A percentile compares a stretch with the other conserved stretches of the same genome.
These are phyloP conservation scores for Caenorhabditis sinica DNA, from an alignment of 2,888 invertebrate species.

Conservation along the genomic window DNA sequence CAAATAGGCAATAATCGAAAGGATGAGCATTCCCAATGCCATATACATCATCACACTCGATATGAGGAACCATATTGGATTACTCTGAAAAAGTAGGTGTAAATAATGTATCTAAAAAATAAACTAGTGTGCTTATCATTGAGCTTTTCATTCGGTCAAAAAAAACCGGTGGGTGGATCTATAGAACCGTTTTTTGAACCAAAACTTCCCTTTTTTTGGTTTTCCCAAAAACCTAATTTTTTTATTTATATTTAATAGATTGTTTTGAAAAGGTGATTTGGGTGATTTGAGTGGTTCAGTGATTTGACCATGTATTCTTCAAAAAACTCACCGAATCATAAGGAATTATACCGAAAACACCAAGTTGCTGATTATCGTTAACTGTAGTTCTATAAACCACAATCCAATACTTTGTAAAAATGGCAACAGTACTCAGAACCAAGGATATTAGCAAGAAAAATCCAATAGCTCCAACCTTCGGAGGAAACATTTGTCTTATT, in stretches of 20 bases:
- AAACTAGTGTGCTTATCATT: too few relatives aligned
- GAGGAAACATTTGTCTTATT: slow-evolving; percentile 36
- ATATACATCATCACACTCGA: slow-evolving; percentile 36
- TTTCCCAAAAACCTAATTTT: too few relatives aligned
- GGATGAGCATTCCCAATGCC: slow-evolving; percentile 33
- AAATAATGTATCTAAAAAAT: too few relatives aligned
- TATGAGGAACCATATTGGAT: slow-evolving; percentile 22
- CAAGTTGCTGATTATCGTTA: not conserved
- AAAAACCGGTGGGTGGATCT: too few relatives aligned
- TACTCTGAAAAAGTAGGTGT: slow-evolving; percentile 7
- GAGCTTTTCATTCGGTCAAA: too few relatives aligned
- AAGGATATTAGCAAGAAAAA: slow-evolving; percentile 15
- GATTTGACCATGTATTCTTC: too few relatives aligned
- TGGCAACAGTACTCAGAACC: slow-evolving; percentile 8
- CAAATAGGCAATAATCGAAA: not conserved
- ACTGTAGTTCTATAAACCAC: too few relatives aligned
- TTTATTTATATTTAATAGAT: too few relatives aligned
- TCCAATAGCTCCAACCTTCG: slow-evolving; percentile 42
- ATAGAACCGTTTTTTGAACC: too few relatives aligned
- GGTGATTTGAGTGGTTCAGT: too few relatives aligned
- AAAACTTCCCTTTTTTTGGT: too few relatives aligned
- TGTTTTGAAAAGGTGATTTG: too few relatives aligned
- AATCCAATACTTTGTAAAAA: slow-evolving; percentile 32
- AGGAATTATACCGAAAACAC: not conserved
- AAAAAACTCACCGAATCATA: slow-evolving; percentile 21